Base-by-base conservation (phyloP, 2,797 vertebrate species). In the Periophthalmus magnuspinnatus region DNA sequence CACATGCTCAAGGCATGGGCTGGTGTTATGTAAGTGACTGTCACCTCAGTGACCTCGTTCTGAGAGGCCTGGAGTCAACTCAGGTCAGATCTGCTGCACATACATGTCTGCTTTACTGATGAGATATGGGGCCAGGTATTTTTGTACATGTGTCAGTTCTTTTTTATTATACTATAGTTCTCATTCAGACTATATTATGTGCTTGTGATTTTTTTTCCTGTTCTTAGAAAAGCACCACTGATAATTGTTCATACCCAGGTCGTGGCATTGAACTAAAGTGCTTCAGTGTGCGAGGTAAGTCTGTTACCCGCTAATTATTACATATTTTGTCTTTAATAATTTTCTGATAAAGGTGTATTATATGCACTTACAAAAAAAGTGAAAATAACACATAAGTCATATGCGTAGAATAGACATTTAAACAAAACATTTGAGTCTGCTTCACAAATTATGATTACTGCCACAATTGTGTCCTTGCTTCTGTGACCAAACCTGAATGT, bases 51-150 rank as follows among this genome's bases (percentile, higher is more conserved):
- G 34, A 52, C 58, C 5, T 52, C 63, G 22, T 34, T 66, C 70
- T 62, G 55, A 70, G 47, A 14, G 34, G 54, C 17, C 34, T 60
- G 28, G 47, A 24, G 58, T 22, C 65, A 38, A 7, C 63, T 76
- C 34, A 19, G 48, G 58, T 32, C 28, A 66, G 34, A 41, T 36
- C 17, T 58, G 50, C 28, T 54, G n/a, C 60, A 66, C 54, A 33
- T 13, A 21, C 6, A 32, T 5, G 68, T 57, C 28, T 41, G 28
- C 9, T 47, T 10, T 16, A 48, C 57, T 22, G 34, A 47, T 45
- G 41, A 61, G 61, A 55, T 38, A 24, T 55, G 21, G 10, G 7
- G 16, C 62, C 47, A 36, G 58, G 17, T 36, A 11, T 28, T 28
- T 28, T 28, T 28, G 28, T 28, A 28, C 28, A 28, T 28, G 28